Base-by-base conservation (phyloP, 2,888 invertebrate genomes). In the Deroplatys truncata region DNA sequence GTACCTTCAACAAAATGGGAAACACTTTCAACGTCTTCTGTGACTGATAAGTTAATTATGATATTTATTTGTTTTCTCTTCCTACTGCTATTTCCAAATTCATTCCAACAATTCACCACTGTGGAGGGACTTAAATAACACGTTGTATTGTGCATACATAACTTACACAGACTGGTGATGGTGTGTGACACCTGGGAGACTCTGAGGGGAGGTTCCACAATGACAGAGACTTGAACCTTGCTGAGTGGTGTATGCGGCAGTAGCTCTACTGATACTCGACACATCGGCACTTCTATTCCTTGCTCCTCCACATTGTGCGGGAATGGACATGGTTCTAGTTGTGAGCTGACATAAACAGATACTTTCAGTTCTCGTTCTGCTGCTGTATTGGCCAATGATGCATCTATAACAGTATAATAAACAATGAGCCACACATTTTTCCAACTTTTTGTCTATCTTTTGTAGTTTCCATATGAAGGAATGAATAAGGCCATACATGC, bases 151-250 rank as follows among this genome's bases (percentile, higher is more conserved):
- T 20, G 3, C 7, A 16, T 2, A 7, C 0, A 20, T 7, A 20
- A 91, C 91, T 90, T 91, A 87, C 92, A 92, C 20, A 94, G 91
- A 91, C 93, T 93, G 82, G 91, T 92, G 86, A 92, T 92, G 91
- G 93, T 92, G 90, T 93, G 92, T 4, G 92, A 92, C 85, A 92
- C 91, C 0, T 93, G 93, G 29, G 91, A 90, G 91, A 94, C 94
- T 84, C 94, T 92, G 86, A 96, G 93, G 0, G 96, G 96, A 84
- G 94, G 93, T 72, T 94, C 93, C 72, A 95, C 95, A 43, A 94
- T 93, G 85, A 96, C 94, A 13, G 95, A 94, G 43, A 97, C 93
- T 93, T 97, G 97, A 35, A 97, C 94, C 92, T 96, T 96, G 91
- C 95, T 94, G 31, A 97, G 93, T 31, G 94, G 93, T 35, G 95